These are phyloP conservation scores for Dasyprocta punctata DNA, from an alignment of 2,113 vertebrate species.

Conservation along the genomic window DNA sequence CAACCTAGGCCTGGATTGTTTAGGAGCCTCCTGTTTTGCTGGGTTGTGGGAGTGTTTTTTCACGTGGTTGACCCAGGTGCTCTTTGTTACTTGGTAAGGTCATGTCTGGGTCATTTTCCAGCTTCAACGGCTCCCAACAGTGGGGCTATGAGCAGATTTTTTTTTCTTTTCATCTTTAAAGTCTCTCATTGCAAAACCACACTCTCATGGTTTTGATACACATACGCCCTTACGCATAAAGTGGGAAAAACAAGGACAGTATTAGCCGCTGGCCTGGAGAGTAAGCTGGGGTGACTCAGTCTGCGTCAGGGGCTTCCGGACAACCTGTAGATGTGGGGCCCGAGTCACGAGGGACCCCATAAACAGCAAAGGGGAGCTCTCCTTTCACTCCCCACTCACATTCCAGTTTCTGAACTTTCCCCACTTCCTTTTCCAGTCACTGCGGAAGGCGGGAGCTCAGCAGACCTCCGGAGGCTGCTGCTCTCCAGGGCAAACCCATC, in stretches of 20 bases:
- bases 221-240: not conserved
- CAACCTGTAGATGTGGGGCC: not conserved
- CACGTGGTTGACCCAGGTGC: too few species aligned
- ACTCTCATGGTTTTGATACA: not conserved
- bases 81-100: too few species aligned
- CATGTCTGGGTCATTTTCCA: too few species aligned
- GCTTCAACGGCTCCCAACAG: too few species aligned
- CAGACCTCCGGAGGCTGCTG: not conserved
- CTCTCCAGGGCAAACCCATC: not conserved
- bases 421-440: not conserved
- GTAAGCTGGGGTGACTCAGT: not conserved
- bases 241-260: not conserved
- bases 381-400: not conserved
- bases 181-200: not conserved
- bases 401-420: not conserved
- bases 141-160: not conserved
- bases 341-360: not conserved
- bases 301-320: not conserved
- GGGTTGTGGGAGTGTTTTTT: too few species aligned
- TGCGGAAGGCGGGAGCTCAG: not conserved
- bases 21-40: too few species aligned
- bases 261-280: not conserved
- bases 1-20: too few species aligned
- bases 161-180: slow-evolving; percentile 17
- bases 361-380: not conserved